Evolutionary conservation across 1,140 invertebrate species (phyloP).

Genomic region (Semibalanus balanoides): DNA sequence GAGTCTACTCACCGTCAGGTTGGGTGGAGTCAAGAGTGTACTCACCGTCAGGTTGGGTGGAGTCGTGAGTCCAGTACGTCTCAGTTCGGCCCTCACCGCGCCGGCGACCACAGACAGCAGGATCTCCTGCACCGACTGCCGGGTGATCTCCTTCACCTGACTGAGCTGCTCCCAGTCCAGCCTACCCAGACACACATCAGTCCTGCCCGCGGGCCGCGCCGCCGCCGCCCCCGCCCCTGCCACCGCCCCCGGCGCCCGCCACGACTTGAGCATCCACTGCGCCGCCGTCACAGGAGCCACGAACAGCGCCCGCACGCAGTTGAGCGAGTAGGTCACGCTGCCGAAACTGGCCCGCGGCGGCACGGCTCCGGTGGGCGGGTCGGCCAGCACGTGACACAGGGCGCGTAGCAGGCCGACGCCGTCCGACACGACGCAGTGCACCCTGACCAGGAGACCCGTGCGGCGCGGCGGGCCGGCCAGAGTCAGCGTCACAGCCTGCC

Average conservation of each 20-base stretch:
- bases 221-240: slow-evolving; percentile 8
- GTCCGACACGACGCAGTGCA: slow-evolving; percentile 42
- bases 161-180: slow-evolving; percentile 26
- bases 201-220: neutral
- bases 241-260: slow-evolving; percentile 16
- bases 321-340: slow-evolving; percentile 31
- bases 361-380: slow-evolving; percentile 30
- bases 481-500: slow-evolving; percentile 40
- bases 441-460: slow-evolving; percentile 37
- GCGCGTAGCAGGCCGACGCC: slow-evolving; percentile 38
- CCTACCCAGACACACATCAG: neutral
- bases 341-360: slow-evolving; percentile 33
- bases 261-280: slow-evolving; percentile 34
- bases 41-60: slow-evolving; percentile 37
- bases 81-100: slow-evolving; percentile 35
- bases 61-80: slow-evolving; percentile 31
- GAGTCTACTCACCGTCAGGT: too few species aligned
- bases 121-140: slow-evolving; percentile 40
- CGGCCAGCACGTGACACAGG: slow-evolving; percentile 35
- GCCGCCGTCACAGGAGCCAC: slow-evolving; percentile 39
- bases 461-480: slow-evolving; percentile 28
- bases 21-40: neutral
- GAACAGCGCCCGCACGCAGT: slow-evolving; percentile 34
- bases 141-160: slow-evolving; percentile 36
- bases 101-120: slow-evolving; percentile 38